Evolutionary conservation across 2,113 vertebrate species (phyloP).

Genomic region (Labrus mixtus): DNA sequence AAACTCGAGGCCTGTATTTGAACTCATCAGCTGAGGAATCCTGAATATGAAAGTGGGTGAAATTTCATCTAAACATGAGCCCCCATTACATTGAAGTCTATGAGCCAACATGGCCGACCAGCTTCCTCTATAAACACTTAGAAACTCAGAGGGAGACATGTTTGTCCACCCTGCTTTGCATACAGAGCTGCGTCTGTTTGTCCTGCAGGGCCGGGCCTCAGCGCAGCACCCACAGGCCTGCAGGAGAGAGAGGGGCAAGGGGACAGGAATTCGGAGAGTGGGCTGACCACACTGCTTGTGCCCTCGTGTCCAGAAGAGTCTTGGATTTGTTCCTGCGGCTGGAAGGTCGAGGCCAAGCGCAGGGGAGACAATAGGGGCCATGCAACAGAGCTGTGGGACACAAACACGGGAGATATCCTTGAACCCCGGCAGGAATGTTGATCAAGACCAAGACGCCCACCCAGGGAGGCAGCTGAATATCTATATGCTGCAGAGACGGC

Average conservation of each 20-base stretch:
- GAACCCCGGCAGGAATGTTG: slow-evolving; percentile 79
- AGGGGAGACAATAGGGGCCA: slow-evolving; percentile 76
- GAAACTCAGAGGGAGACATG: slow-evolving; percentile 37
- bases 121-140: slow-evolving; percentile 57
- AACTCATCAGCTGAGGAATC: slow-evolving; percentile 28
- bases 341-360: slow-evolving; percentile 56
- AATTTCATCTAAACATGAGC: background rate
- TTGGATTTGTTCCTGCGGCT: slow-evolving; percentile 73
- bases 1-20: slow-evolving; percentile 6
- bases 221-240: slow-evolving; percentile 70
- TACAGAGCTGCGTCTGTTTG: slow-evolving; percentile 74
- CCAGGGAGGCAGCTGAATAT: slow-evolving; percentile 63
- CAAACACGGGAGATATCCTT: slow-evolving; percentile 78
- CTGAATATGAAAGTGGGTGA: slow-evolving; percentile 23
- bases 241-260: slow-evolving; percentile 65
- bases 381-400: slow-evolving; percentile 80
- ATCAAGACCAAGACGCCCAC: slow-evolving; percentile 78
- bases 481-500: slow-evolving; percentile 30
- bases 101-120: slow-evolving; percentile 40
- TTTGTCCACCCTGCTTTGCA: slow-evolving; percentile 56
- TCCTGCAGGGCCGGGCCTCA: slow-evolving; percentile 48
- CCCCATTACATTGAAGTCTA: background rate
- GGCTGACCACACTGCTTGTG: slow-evolving; percentile 67
- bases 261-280: slow-evolving; percentile 78
- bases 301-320: slow-evolving; percentile 75